These are phyloP conservation scores for Phalanger gymnotis DNA, from an alignment of 2,797 vertebrate genomes.

Conservation along the genomic window DNA sequence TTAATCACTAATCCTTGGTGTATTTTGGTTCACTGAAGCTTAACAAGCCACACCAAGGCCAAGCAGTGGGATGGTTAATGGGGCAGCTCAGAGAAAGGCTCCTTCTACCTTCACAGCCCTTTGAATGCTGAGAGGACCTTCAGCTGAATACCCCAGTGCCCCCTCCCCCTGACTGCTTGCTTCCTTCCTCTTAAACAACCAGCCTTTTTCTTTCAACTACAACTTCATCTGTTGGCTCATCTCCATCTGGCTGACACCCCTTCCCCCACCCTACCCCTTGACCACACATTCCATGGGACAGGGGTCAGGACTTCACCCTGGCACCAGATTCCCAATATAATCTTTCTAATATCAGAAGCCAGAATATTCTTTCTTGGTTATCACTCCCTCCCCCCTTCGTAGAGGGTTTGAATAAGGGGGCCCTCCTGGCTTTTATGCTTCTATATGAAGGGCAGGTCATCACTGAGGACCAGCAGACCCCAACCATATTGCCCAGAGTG, in stretches of 20 bases:
- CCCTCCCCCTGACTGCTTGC: no score
- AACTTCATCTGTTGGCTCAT: neutral
- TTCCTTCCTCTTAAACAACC: neutral
- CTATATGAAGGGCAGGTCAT: no score
- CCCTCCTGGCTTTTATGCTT: no score
- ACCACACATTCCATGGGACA: neutral
- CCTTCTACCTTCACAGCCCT: neutral
- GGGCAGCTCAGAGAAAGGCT: neutral
- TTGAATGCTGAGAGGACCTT: neutral
- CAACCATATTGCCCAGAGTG: neutral
- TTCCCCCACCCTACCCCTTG: no score
- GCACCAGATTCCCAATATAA: neutral
- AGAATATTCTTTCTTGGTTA: neutral
- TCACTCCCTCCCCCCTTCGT: neutral
- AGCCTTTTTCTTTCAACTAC: no score
- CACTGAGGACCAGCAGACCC: neutral
- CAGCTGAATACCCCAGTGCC: neutral
- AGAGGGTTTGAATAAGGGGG: neutral
- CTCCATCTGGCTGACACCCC: neutral
- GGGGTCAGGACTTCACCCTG: neutral
- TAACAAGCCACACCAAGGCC: neutral
- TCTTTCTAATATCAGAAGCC: neutral
- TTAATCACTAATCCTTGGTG: constrained; percentile 2
- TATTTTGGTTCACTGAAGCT: neutral
- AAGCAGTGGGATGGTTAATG: no score